phyloP scores from a whole-genome alignment of 2,888 invertebrate species.

The Caprella mutica region DNA sequence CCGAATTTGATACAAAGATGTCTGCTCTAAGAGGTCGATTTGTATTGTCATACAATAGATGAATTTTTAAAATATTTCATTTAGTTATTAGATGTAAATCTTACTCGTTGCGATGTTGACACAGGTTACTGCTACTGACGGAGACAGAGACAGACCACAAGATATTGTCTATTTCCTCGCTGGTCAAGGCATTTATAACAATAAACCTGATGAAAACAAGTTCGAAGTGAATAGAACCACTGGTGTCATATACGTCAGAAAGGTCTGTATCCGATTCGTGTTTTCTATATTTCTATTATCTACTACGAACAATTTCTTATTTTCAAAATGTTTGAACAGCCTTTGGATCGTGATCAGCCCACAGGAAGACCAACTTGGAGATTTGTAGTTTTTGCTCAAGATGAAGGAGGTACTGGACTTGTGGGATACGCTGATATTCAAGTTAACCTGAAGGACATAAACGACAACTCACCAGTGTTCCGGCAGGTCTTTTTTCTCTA shows the following conservation, averaged over 20 bases:
- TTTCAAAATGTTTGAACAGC: slow-evolving; percentile 50
- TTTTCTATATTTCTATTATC: neutral
- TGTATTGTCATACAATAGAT: neutral
- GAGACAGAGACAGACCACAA: slow-evolving; percentile 86
- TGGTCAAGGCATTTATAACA: slow-evolving; percentile 87
- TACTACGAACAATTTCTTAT: neutral
- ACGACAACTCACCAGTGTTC: slow-evolving; percentile 93
- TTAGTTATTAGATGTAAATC: neutral
- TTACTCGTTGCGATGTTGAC: slow-evolving; percentile 13
- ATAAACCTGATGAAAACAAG: slow-evolving; percentile 88
- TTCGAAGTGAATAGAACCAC: slow-evolving; percentile 92
- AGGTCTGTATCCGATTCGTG: slow-evolving; percentile 49
- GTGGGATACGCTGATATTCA: slow-evolving; percentile 96
- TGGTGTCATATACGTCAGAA: slow-evolving; percentile 87
- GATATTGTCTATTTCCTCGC: slow-evolving; percentile 92
- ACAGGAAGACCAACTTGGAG: slow-evolving; percentile 91
- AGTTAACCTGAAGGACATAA: slow-evolving; percentile 92
- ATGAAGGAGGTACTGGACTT: slow-evolving; percentile 86
- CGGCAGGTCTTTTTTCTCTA: too few relatives aligned
- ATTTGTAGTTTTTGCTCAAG: slow-evolving; percentile 90
- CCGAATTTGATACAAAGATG: too few relatives aligned
- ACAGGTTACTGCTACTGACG: slow-evolving; percentile 90
- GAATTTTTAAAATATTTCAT: neutral
- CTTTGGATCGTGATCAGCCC: slow-evolving; percentile 91
- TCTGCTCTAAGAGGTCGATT: neutral